These are phyloP conservation scores for Eubasilissa regina DNA, from an alignment of 1,140 invertebrate genomes.

Conservation along the genomic window DNA sequence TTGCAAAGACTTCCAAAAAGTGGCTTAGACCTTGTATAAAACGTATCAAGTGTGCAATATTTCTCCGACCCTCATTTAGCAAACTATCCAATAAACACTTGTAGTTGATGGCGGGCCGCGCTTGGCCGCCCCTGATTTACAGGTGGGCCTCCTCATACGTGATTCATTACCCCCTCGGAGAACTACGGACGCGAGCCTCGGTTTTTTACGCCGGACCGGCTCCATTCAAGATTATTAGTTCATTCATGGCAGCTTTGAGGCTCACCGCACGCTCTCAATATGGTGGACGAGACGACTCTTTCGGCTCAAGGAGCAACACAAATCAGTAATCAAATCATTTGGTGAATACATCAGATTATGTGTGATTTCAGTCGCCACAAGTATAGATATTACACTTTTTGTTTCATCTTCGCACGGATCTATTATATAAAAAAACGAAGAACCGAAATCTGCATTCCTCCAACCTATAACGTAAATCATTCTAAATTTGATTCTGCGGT, in stretches of 20 bases:
- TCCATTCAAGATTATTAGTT: conserved; percentile 31
- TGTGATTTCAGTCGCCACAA: too few relatives aligned
- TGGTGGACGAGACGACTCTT: not conserved
- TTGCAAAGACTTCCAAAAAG: conserved; percentile 32
- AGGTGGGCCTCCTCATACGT: conserved; percentile 35
- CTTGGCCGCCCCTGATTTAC: conserved; percentile 44
- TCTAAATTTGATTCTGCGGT: too few relatives aligned
- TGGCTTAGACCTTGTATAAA: conserved; percentile 34
- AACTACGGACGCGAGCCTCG: conserved; percentile 18
- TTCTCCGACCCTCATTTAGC: conserved; percentile 57
- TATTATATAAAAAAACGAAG: too few relatives aligned
- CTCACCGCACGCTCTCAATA: conserved; percentile 13
- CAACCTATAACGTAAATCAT: too few relatives aligned
- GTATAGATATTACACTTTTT: too few relatives aligned
- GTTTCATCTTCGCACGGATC: too few relatives aligned
- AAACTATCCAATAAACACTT: conserved; percentile 60
- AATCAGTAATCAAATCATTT: too few relatives aligned
- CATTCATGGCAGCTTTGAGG: conserved; percentile 29
- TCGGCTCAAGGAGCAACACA: too few relatives aligned
- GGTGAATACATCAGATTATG: too few relatives aligned
- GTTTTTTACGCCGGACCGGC: conserved; percentile 29
- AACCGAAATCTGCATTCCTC: too few relatives aligned
- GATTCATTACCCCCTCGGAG: conserved; percentile 18
- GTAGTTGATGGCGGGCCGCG: conserved; percentile 54
- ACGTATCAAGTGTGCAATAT: conserved; percentile 51